These are phyloP conservation scores for Apis cerana DNA, from an alignment of 1,140 invertebrate species.

Conservation along the genomic window DNA sequence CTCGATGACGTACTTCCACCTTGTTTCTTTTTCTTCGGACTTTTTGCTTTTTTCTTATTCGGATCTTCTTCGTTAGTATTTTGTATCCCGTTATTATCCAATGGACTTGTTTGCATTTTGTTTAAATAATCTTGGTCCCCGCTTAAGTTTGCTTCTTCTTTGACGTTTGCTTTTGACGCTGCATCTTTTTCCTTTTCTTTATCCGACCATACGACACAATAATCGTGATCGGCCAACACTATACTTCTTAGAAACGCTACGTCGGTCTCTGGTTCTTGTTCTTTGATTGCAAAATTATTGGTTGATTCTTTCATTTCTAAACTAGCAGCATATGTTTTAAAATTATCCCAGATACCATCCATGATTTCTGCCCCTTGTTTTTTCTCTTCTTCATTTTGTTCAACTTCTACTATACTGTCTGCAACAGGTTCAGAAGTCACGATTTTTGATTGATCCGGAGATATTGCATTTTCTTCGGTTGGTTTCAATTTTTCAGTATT, in stretches of 20 bases:
- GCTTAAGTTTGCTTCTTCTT: not conserved
- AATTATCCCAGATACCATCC: slow-evolving; percentile 92
- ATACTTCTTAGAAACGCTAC: slow-evolving; percentile 72
- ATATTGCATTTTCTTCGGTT: slow-evolving; percentile 18
- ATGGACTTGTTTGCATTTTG: slow-evolving; percentile 41
- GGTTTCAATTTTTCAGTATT: slow-evolving; percentile 20
- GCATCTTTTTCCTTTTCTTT: slow-evolving; percentile 55
- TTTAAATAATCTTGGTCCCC: slow-evolving; percentile 26
- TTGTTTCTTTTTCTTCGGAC: slow-evolving; percentile 77
- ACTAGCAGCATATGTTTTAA: slow-evolving; percentile 86
- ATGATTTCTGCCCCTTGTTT: slow-evolving; percentile 79
- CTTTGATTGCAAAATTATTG: slow-evolving; percentile 45
- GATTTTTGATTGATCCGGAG: not conserved
- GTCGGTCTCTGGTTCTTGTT: slow-evolving; percentile 53
- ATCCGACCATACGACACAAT: slow-evolving; percentile 78
- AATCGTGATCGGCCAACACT: slow-evolving; percentile 82
- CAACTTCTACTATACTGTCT: slow-evolving; percentile 69
- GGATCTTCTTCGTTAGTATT: slow-evolving; percentile 29
- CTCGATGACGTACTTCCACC: slow-evolving; percentile 83
- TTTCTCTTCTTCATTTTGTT: slow-evolving; percentile 79
- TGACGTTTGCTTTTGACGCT: slow-evolving; percentile 27
- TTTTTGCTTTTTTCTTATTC: slow-evolving; percentile 74
- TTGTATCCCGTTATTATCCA: slow-evolving; percentile 15
- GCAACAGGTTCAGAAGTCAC: slow-evolving; percentile 23
- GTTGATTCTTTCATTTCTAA: slow-evolving; percentile 76